Percentiles rank a stretch among this genome's conserved stretches.
Evolutionary conservation across 2,113 vertebrate species (phyloP).

Genomic region (Vimba vimba): DNA sequence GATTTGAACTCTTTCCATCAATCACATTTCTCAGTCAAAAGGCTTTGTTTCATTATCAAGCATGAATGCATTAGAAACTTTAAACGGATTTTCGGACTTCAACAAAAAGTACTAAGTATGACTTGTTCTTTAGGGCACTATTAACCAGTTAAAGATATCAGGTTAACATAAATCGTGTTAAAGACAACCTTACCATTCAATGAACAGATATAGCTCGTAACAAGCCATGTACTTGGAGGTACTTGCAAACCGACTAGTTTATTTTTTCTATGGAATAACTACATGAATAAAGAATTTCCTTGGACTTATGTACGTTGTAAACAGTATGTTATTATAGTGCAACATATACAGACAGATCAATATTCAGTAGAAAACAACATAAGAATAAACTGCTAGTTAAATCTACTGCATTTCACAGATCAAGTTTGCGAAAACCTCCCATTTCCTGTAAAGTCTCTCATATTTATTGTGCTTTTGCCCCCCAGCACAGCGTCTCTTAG

Average conservation of each 20-base stretch:
- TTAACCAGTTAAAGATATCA: slow-evolving; percentile 1
- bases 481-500: not conserved
- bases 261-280: not conserved
- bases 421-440: not conserved
- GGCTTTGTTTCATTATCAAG: not conserved
- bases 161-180: not conserved
- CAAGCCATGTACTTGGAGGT: not conserved
- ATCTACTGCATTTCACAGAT: slow-evolving; percentile 31
- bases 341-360: slow-evolving; percentile 48
- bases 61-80: not conserved
- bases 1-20: not conserved
- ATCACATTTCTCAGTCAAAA: slow-evolving; percentile 18
- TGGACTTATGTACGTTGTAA: slow-evolving; percentile 36
- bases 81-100: not conserved
- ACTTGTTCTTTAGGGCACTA: slow-evolving; percentile 7
- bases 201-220: not conserved
- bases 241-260: not conserved
- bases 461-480: slow-evolving; percentile 44
- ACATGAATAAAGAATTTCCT: slow-evolving; percentile 6
- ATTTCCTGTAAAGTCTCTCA: slow-evolving; percentile 3
- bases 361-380: slow-evolving; percentile 32
- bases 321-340: slow-evolving; percentile 47
- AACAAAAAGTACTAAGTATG: not conserved
- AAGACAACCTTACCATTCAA: not conserved
- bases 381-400: not conserved